phyloP scores from a whole-genome alignment of 2,888 invertebrate species.

The Cinara cedri region DNA sequence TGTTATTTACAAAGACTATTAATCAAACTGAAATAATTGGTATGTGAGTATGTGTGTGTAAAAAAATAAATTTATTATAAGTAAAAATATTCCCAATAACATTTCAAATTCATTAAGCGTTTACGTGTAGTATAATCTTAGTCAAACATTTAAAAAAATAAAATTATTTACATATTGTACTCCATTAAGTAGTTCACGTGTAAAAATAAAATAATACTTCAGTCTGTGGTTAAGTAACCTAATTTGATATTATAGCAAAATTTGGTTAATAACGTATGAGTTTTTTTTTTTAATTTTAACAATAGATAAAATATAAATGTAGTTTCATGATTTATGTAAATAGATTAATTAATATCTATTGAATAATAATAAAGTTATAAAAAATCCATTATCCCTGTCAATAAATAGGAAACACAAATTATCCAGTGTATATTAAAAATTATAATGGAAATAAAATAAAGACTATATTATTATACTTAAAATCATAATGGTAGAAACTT shows the following conservation, averaged over 20 bases:
- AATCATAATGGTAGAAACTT: constrained; percentile 22
- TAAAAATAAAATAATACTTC: constrained; percentile 44
- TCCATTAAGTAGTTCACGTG: constrained; percentile 40
- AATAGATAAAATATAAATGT: constrained; percentile 12
- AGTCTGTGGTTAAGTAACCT: constrained; percentile 45
- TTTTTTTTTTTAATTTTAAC: neutral
- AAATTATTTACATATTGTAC: constrained; percentile 7
- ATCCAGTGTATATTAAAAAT: neutral
- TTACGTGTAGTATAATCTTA: constrained; percentile 8
- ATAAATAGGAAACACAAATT: constrained; percentile 15
- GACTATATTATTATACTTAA: constrained; percentile 20
- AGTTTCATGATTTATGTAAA: neutral
- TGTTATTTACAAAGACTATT: neutral
- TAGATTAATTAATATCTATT: neutral
- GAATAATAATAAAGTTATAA: neutral
- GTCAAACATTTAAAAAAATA: neutral
- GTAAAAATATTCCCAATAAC: neutral
- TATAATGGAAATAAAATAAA: neutral
- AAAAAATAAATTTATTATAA: constrained; percentile 4
- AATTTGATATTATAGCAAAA: constrained; percentile 45
- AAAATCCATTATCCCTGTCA: neutral
- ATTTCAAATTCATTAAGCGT: constrained; percentile 10
- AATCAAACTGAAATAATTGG: neutral
- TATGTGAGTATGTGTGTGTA: neutral
- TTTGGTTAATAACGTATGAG: constrained; percentile 19